Evolutionary conservation across 2,888 invertebrate species (phyloP).

Genomic region (Deilephila elpenor): DNA sequence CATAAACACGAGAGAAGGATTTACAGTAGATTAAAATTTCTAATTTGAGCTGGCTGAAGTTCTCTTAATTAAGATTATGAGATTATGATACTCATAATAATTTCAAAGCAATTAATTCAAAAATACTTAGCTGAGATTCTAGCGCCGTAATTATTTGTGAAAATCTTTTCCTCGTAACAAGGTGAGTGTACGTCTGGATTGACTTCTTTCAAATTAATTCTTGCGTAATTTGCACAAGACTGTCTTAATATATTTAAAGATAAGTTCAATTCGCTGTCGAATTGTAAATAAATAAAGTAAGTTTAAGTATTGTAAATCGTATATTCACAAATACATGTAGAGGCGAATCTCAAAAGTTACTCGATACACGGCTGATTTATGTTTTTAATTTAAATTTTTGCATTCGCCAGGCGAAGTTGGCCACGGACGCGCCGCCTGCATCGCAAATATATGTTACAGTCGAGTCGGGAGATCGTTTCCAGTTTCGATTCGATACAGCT

Average conservation of each 20-base stretch:
- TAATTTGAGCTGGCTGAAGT: conserved; percentile 75
- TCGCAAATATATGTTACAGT: conserved; percentile 80
- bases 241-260: conserved; percentile 5
- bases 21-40: conserved; percentile 76
- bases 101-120: conserved; percentile 79
- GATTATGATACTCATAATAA: conserved; percentile 82
- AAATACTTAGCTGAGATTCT: conserved; percentile 68
- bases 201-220: conserved; percentile 34
- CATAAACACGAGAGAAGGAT: conserved; percentile 62
- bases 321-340: conserved; percentile 67
- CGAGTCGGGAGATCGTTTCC: conserved; percentile 74
- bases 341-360: conserved; percentile 81
- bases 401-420: conserved; percentile 82
- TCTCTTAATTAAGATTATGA: conserved; percentile 82
- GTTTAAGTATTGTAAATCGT: conserved; percentile 41
- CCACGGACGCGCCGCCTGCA: conserved; percentile 81
- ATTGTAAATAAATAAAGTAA: conserved; percentile 9
- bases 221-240: conserved; percentile 12
- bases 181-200: conserved; percentile 48
- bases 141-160: conserved; percentile 69
- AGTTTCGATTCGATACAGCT: conserved; percentile 78
- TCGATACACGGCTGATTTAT: conserved; percentile 85
- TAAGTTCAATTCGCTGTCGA: not conserved
- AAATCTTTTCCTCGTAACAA: conserved; percentile 53
- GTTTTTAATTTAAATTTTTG: conserved; percentile 86